A percentile compares a stretch with the other conserved stretches of the same genome.
Conservation (phyloP, 2,113 vertebrate genomes). For the Platysteira castanea region DNA sequence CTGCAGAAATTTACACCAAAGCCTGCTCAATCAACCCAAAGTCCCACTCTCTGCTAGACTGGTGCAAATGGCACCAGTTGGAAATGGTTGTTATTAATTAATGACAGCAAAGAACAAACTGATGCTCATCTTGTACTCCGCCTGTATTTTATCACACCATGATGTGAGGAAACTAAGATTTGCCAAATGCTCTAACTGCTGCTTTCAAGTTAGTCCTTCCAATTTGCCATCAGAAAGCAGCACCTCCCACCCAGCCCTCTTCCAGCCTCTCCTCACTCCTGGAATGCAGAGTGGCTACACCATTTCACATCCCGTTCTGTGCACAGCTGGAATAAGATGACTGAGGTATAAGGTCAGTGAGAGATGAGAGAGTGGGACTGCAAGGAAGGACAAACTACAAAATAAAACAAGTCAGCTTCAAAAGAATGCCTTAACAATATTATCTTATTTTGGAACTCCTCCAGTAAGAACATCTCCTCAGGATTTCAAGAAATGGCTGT, state of each 20-base stretch:
- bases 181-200: not conserved
- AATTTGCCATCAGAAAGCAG: not conserved
- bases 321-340: not conserved
- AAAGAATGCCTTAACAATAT: not conserved
- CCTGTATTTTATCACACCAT: not conserved
- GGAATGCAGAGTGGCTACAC: not conserved
- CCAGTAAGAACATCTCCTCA: not conserved
- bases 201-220: not conserved
- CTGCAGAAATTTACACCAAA: not conserved
- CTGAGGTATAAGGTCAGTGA: not conserved
- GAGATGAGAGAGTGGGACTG: not conserved
- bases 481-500: not conserved
- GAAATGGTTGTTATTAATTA: not conserved
- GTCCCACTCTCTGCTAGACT: not conserved
- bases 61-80: not conserved
- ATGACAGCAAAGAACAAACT: not conserved
- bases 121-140: not conserved
- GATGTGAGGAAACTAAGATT: not conserved
- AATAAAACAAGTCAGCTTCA: not conserved
- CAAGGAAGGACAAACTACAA: not conserved
- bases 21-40: not conserved
- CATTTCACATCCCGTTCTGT: not conserved
- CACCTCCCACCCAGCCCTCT: not conserved
- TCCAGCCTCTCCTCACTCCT: not conserved
- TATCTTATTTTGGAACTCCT: not conserved